These are phyloP conservation scores for Glossosoma conforme DNA, from an alignment of 1,140 invertebrate genomes.

Conservation along the genomic window DNA sequence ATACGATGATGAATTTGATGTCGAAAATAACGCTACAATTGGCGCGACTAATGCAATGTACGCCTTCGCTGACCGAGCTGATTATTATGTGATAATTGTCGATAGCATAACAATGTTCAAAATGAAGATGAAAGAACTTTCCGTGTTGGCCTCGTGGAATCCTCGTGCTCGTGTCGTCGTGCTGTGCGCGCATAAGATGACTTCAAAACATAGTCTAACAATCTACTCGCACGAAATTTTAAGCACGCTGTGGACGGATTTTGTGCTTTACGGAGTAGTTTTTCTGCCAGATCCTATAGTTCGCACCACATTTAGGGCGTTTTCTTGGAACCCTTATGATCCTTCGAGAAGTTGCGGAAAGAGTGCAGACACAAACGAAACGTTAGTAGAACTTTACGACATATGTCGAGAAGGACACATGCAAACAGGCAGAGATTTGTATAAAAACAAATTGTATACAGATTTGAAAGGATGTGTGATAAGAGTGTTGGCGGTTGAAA, in stretches of 20 bases:
- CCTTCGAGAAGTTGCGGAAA: constrained; percentile 41
- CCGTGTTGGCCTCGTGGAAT: constrained; percentile 38
- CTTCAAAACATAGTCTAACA: constrained; percentile 19
- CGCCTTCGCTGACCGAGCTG: constrained; percentile 29
- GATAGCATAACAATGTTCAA: constrained; percentile 35
- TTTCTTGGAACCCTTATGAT: constrained; percentile 41
- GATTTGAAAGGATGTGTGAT: constrained; percentile 38
- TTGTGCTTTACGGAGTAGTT: constrained; percentile 37
- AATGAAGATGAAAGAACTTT: constrained; percentile 33
- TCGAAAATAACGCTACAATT: background rate
- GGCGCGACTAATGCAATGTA: background rate
- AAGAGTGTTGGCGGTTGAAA: constrained; percentile 36
- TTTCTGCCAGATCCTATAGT: constrained; percentile 33
- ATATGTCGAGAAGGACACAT: constrained; percentile 35
- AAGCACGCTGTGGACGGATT: constrained; percentile 36
- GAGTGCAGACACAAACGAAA: constrained; percentile 36
- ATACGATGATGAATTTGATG: background rate
- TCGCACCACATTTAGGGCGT: constrained; percentile 34
- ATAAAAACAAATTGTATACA: constrained; percentile 35
- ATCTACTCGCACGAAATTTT: constrained; percentile 35
- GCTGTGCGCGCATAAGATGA: constrained; percentile 31
- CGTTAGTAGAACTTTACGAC: constrained; percentile 34
- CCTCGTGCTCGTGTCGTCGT: constrained; percentile 38
- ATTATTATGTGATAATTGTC: constrained; percentile 39
- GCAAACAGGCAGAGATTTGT: constrained; percentile 30